phyloP scores from a whole-genome alignment of 92 coral and sea anemone genomes.

The Isaurus tuberculatus region DNA sequence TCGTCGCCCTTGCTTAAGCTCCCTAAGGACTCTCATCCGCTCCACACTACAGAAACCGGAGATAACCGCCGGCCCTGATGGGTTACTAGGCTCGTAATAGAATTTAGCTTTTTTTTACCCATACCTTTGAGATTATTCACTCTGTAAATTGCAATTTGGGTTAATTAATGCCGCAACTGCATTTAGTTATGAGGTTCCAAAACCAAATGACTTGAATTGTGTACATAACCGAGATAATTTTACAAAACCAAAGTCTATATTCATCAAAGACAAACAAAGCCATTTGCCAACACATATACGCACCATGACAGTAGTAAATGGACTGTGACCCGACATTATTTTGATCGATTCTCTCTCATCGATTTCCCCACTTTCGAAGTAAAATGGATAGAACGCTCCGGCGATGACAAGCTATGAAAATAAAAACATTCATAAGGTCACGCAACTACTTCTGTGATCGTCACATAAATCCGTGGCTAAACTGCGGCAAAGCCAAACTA shows the following conservation, averaged over 20 bases:
- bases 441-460: not conserved
- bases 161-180: not conserved
- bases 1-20: no score
- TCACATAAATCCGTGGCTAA: not conserved
- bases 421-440: not conserved
- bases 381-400: conserved; percentile 97
- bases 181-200: not conserved
- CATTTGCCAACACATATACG: conserved; percentile 17
- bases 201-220: no score
- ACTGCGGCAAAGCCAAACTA: no score
- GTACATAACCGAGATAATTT: no score
- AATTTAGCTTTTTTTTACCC: no score
- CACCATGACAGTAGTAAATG: conserved; percentile 95
- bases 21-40: no score
- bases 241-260: no score
- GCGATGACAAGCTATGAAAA: conserved; percentile 82
- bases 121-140: no score
- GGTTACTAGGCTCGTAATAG: no score
- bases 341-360: conserved; percentile 91
- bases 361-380: conserved; percentile 83
- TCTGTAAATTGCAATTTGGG: no score
- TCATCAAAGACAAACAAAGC: not conserved
- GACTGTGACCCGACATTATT: conserved; percentile 97
- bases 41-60: no score
- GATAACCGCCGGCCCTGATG: no score